A percentile compares a stretch with the other conserved stretches of the same genome.
Evolutionary conservation across 2,888 invertebrate genomes (phyloP).

Genomic region (Eugnorisma glareosa): DNA sequence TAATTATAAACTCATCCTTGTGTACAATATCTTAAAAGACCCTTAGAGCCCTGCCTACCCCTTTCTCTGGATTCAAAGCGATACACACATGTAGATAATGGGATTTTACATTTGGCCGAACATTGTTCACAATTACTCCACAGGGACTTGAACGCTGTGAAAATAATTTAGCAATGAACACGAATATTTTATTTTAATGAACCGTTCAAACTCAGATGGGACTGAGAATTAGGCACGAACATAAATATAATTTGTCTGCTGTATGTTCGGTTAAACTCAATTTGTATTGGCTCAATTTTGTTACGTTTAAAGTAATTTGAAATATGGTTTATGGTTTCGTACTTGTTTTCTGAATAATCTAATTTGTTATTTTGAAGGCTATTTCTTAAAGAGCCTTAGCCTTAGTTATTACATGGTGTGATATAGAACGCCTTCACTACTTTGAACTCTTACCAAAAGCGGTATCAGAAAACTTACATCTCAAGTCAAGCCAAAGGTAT

Average conservation of each 20-base stretch:
- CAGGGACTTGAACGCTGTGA: conserved; percentile 59
- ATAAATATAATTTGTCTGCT: conserved; percentile 35
- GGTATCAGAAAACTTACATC: background rate
- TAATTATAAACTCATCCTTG: conserved; percentile 46
- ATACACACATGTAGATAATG: conserved; percentile 63
- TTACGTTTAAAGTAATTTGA: conserved; percentile 15
- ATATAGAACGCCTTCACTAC: background rate
- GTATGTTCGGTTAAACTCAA: conserved; percentile 46
- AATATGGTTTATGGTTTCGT: conserved; percentile 11
- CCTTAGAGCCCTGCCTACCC: conserved; percentile 24
- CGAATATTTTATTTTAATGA: conserved; percentile 65
- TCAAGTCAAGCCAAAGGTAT: conserved; percentile 9
- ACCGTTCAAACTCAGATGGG: conserved; percentile 51
- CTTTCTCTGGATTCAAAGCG: conserved; percentile 29
- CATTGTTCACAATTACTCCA: conserved; percentile 67
- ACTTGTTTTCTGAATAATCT: conserved; percentile 4
- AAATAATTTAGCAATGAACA: conserved; percentile 64
- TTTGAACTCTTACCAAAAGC: background rate
- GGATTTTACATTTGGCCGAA: conserved; percentile 64
- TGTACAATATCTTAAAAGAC: conserved; percentile 50
- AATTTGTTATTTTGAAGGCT: background rate
- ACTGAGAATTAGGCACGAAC: conserved; percentile 37
- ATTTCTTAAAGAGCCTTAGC: background rate
- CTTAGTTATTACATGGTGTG: background rate
- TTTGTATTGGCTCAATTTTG: conserved; percentile 39